Evolutionary conservation across 2,113 vertebrate genomes (phyloP).

Genomic region (Dromiciops gliroides): DNA sequence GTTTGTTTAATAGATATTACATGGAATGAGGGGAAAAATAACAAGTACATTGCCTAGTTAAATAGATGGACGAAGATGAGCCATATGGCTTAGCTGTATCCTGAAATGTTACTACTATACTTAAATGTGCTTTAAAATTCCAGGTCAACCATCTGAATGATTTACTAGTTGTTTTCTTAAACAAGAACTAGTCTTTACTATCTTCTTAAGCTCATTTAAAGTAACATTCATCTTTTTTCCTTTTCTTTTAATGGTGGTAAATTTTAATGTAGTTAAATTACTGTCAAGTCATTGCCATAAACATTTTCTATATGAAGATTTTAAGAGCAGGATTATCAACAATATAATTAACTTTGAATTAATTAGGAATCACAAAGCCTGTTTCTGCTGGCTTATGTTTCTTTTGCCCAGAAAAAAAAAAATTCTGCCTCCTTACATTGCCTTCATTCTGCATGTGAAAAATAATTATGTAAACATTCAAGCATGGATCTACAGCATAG

Average conservation of each 20-base stretch:
- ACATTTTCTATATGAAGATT: conserved; percentile 86
- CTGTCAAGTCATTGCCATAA: conserved; percentile 83
- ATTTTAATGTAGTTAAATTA: conserved; percentile 84
- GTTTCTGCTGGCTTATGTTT: conserved; percentile 77
- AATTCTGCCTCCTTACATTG: conserved; percentile 66
- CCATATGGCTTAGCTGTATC: conserved; percentile 41
- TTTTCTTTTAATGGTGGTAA: conserved; percentile 81
- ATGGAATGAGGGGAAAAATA: not conserved
- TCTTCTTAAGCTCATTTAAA: conserved; percentile 81
- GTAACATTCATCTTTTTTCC: conserved; percentile 75
- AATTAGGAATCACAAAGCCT: conserved; percentile 81
- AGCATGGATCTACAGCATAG: conserved; percentile 38
- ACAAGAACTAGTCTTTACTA: conserved; percentile 73
- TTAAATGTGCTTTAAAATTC: conserved; percentile 28
- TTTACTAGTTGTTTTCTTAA: conserved; percentile 78
- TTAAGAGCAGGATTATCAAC: conserved; percentile 82
- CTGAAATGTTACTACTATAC: conserved; percentile 26
- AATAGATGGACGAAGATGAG: not conserved
- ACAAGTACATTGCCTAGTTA: not conserved
- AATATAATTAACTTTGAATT: conserved; percentile 85
- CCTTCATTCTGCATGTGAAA: conserved; percentile 58
- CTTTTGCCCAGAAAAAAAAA: conserved; percentile 78
- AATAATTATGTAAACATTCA: conserved; percentile 65
- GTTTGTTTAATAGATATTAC: not conserved
- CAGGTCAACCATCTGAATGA: conserved; percentile 65